Evolutionary conservation across 2,888 invertebrate genomes (phyloP).

Genomic region (Archips xylosteana): DNA sequence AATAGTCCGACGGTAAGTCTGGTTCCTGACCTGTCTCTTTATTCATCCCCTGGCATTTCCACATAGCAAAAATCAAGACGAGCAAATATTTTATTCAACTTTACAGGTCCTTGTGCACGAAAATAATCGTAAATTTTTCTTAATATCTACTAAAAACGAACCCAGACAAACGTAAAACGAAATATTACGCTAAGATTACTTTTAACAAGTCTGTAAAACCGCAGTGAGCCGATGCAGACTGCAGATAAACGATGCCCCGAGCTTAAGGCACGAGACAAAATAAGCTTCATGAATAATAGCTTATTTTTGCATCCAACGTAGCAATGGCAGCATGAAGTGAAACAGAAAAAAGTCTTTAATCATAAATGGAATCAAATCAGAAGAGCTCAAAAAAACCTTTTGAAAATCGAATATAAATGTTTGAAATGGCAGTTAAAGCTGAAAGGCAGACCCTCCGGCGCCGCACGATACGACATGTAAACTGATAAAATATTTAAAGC

Average conservation of each 20-base stretch:
- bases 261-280: constrained; percentile 13
- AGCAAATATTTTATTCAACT: not conserved
- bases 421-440: constrained; percentile 63
- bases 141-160: constrained; percentile 21
- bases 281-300: constrained; percentile 11
- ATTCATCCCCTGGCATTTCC: no score
- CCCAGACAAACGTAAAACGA: constrained; percentile 15
- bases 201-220: constrained; percentile 55
- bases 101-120: not conserved
- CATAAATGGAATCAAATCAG: constrained; percentile 28
- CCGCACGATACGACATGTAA: constrained; percentile 78
- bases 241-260: constrained; percentile 40
- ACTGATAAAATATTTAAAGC: constrained; percentile 83
- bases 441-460: constrained; percentile 72
- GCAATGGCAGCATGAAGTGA: not conserved
- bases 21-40: no score
- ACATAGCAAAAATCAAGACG: no score
- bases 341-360: not conserved
- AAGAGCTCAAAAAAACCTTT: constrained; percentile 48
- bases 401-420: constrained; percentile 66
- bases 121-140: not conserved
- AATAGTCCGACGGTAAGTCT: no score
- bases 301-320: not conserved
- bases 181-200: constrained; percentile 11
- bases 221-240: constrained; percentile 46